phyloP scores from a whole-genome alignment of 2,797 vertebrate genomes.

The Garrulus glandarius region DNA sequence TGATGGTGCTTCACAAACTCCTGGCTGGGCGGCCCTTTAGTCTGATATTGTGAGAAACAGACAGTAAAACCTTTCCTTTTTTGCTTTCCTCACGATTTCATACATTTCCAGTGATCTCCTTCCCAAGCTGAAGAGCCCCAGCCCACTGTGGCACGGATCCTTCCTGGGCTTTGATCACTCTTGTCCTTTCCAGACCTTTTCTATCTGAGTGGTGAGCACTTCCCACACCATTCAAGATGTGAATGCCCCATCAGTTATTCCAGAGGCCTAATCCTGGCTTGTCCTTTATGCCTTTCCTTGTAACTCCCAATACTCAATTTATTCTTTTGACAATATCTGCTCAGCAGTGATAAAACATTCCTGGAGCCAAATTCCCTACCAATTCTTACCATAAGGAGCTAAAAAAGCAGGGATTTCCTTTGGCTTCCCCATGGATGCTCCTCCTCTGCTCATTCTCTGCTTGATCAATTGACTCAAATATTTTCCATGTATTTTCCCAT shows the following conservation, averaged over 20 bases:
- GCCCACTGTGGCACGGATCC: background rate
- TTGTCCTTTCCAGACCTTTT: background rate
- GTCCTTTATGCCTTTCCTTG: background rate
- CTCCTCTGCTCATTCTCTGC: background rate
- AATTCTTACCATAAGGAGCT: background rate
- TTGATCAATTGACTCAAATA: background rate
- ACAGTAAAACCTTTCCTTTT: background rate
- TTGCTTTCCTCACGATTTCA: background rate
- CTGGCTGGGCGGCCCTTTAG: background rate
- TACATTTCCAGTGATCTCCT: background rate
- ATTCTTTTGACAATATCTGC: background rate
- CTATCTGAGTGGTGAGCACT: background rate
- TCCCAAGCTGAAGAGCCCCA: background rate
- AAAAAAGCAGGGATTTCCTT: background rate
- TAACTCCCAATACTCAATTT: background rate
- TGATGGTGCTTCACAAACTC: background rate
- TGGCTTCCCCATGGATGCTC: background rate
- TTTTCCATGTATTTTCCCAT: background rate
- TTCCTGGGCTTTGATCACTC: background rate
- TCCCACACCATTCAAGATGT: background rate
- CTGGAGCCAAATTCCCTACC: background rate
- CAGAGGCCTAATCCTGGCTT: background rate
- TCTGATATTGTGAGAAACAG: background rate
- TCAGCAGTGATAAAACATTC: background rate
- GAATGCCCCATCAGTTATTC: background rate